A percentile compares a stretch with the other conserved stretches of the same genome.
These are phyloP conservation scores for Heterotilapia buettikoferi DNA, from an alignment of 2,113 vertebrate species.

Conservation along the genomic window DNA sequence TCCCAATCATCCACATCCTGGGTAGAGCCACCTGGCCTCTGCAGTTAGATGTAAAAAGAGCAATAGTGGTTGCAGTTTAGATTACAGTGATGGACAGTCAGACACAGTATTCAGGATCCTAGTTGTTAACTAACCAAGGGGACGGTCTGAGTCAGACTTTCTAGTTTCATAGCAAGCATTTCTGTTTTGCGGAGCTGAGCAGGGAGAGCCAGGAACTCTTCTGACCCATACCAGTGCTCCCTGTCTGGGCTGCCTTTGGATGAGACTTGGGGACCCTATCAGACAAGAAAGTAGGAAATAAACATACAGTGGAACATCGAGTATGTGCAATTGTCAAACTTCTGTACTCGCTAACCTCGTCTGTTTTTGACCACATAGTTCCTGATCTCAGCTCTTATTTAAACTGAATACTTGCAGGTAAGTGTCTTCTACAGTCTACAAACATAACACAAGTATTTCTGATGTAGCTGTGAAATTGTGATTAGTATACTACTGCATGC, in stretches of 20 bases:
- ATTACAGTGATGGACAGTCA: background rate
- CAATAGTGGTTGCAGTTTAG: background rate
- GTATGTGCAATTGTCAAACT: background rate
- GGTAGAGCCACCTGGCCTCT: conserved; percentile 58
- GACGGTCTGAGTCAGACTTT: conserved; percentile 83
- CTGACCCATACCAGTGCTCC: conserved; percentile 88
- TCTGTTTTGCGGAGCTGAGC: conserved; percentile 91
- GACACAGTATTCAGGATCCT: background rate
- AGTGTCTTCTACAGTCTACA: background rate
- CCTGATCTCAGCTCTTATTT: background rate
- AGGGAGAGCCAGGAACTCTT: conserved; percentile 94
- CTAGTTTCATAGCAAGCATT: conserved; percentile 86
- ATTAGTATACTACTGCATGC: background rate
- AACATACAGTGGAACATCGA: background rate
- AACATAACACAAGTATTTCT: background rate
- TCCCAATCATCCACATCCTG: conserved; percentile 97
- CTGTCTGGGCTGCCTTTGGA: conserved; percentile 21
- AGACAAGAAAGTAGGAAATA: background rate
- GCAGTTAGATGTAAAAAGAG: background rate
- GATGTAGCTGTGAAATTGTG: background rate
- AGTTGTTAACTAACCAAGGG: conserved; percentile 49
- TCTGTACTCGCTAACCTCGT: background rate
- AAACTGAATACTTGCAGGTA: background rate
- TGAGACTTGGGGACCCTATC: background rate
- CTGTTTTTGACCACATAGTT: background rate